phyloP scores from a whole-genome alignment of 2,113 vertebrate genomes.

The Lepus americanus region DNA sequence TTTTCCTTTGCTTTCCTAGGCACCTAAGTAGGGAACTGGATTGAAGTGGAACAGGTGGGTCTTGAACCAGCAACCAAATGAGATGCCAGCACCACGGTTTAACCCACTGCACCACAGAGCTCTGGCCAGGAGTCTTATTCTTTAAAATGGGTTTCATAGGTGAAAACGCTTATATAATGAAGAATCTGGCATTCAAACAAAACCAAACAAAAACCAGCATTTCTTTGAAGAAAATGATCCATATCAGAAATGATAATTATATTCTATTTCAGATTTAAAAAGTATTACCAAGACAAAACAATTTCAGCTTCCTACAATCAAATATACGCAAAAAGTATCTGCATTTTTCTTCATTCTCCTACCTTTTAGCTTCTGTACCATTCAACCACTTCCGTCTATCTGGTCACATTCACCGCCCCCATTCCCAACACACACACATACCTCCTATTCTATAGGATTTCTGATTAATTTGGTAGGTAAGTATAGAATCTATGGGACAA shows the following conservation, averaged over 20 bases:
- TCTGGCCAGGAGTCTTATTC: background rate
- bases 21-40: too few relatives aligned
- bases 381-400: background rate
- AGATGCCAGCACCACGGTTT: too few relatives aligned
- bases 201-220: background rate
- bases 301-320: background rate
- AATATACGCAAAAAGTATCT: background rate
- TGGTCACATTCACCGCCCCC: background rate
- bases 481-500: background rate
- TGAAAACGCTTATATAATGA: background rate
- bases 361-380: background rate
- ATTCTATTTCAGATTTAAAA: background rate
- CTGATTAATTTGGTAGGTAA: background rate
- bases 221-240: background rate
- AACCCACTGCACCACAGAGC: too few relatives aligned
- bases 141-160: background rate
- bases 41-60: too few relatives aligned
- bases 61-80: too few relatives aligned
- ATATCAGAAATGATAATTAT: background rate
- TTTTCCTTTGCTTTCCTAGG: too few relatives aligned
- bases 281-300: background rate
- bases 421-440: too few relatives aligned
- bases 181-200: background rate
- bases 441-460: background rate
- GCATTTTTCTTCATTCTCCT: background rate